Conservation (phyloP, 2,888 invertebrate species). For the Cynaeus angustus region DNA sequence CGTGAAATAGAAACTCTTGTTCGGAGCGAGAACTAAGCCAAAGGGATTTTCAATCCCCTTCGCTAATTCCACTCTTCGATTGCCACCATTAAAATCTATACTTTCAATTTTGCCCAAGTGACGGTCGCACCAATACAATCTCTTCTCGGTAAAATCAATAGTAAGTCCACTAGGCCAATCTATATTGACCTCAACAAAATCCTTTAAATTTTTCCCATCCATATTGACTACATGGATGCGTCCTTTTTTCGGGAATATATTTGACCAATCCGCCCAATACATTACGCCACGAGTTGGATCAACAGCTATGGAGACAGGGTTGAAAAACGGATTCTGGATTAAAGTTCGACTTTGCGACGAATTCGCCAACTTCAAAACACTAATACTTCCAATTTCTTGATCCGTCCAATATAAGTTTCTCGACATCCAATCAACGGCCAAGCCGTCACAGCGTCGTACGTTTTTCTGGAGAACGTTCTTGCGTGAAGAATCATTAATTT, state of each 20-base stretch:
- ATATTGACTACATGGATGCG: slow-evolving; percentile 82
- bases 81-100: slow-evolving; percentile 74
- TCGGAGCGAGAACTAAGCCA: slow-evolving; percentile 61
- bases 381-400: slow-evolving; percentile 79
- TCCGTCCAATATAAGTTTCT: slow-evolving; percentile 90
- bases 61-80: slow-evolving; percentile 73
- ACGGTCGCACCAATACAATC: slow-evolving; percentile 84
- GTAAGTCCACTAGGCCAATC: slow-evolving; percentile 87
- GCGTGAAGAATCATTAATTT: slow-evolving; percentile 55
- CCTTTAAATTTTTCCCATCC: slow-evolving; percentile 80
- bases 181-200: slow-evolving; percentile 72
- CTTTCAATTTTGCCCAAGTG: slow-evolving; percentile 80
- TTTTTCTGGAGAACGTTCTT: slow-evolving; percentile 74
- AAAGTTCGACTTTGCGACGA: slow-evolving; percentile 75
- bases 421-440: slow-evolving; percentile 90
- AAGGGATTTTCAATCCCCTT: slow-evolving; percentile 72
- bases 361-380: slow-evolving; percentile 79
- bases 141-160: slow-evolving; percentile 75
- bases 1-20: slow-evolving; percentile 80
- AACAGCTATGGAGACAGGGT: slow-evolving; percentile 77
- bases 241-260: slow-evolving; percentile 71
- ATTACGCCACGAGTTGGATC: slow-evolving; percentile 81
- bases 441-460: slow-evolving; percentile 80
- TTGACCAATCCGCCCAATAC: slow-evolving; percentile 86
- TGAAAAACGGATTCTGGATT: slow-evolving; percentile 73